Base-by-base conservation (phyloP, 1,140 invertebrate genomes). In the Drosophila orosa region DNA sequence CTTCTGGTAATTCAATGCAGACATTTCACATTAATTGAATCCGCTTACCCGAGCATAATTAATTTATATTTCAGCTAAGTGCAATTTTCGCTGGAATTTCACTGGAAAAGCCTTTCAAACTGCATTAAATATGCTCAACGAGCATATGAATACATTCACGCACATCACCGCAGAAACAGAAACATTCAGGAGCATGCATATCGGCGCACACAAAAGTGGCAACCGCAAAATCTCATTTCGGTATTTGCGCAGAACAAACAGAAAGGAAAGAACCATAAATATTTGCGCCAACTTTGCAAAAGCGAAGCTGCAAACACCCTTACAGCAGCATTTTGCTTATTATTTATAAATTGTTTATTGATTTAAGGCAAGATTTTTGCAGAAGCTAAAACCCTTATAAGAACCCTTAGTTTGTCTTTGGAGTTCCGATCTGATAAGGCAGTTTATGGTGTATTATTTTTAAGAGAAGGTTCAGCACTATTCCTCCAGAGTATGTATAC, bases 151-250 rank as follows among this genome's bases (percentile, higher is more conserved):
- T 22, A 22, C 10, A 48, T 50, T 6, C 17, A 22, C 13, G 31
- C 17, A 19, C 9, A 56, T 55, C 47, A 69, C 37, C 24, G 37
- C 66, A 45, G 39, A 55, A 37, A 47, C 66, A 45, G 39, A 55
- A 37, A 47, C 31, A 68, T 71, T 37, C 61, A 54, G 15, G 22
- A 42, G 40, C 29, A 68, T 22, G n/a, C 22, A 63, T 7, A 24
- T 15, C n/a, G 19, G 19, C 37, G 48, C 33, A 50, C 35, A 42
- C 29, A 52, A 57, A 48, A 72, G 52, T 58, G 67, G 66, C 68
- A 71, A 71, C 68, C 68, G 66, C 68, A 71, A 71, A 71, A 69
- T 48, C 65, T 48, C 42, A 71, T 71, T 71, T 71, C 42, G 33
- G 33, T 48, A 47, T 71, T 57, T 47, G 33, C 50, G 22, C 65